phyloP scores from a whole-genome alignment of 2,113 vertebrate genomes.

The Miniopterus natalensis region DNA sequence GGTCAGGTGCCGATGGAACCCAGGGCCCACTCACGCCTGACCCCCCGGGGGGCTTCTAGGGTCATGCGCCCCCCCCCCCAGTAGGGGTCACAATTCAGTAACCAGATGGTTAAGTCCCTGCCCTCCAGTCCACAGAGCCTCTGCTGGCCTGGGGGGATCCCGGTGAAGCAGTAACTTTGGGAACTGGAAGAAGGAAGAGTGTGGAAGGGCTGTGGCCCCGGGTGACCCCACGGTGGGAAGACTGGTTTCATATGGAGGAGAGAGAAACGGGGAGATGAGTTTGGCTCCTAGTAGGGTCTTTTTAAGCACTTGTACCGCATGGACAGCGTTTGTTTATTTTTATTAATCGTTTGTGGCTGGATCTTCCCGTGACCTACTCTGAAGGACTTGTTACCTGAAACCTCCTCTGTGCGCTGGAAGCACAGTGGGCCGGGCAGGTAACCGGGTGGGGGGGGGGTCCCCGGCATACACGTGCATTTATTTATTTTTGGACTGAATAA shows the following conservation, averaged over 20 bases:
- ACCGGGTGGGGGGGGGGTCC: background rate
- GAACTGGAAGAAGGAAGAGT: background rate
- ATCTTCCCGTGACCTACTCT: background rate
- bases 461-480: background rate
- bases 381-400: background rate
- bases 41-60: background rate
- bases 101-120: rapidly evolving
- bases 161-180: background rate
- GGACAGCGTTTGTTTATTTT: background rate
- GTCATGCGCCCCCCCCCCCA: background rate
- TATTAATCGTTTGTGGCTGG: background rate
- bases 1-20: background rate
- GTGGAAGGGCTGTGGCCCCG: background rate
- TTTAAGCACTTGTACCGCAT: background rate
- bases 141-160: background rate
- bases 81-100: rapidly evolving
- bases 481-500: background rate
- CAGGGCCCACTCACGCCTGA: background rate
- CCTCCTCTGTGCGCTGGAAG: background rate
- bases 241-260: background rate
- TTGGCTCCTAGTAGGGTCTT: background rate
- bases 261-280: background rate
- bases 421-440: too few species aligned
- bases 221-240: rapidly evolving
- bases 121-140: background rate